phyloP scores from a whole-genome alignment of 2,888 invertebrate genomes.

The Trichogramma dendrolimi region DNA sequence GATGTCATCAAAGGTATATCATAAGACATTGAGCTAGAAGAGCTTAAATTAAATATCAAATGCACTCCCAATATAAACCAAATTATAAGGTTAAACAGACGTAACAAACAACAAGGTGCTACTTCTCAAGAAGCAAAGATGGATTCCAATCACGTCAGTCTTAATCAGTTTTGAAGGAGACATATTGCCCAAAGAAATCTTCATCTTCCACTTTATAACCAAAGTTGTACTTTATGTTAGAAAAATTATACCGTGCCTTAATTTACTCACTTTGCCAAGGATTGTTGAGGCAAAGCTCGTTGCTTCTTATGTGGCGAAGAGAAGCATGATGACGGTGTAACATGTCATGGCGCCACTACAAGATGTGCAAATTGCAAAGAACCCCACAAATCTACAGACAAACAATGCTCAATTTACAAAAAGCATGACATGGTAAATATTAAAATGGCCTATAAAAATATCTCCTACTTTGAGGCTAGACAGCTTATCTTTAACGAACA shows the following conservation, averaged over 20 bases:
- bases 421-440: constrained; percentile 11
- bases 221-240: constrained; percentile 2
- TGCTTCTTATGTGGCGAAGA: constrained; percentile 1
- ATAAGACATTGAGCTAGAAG: background rate
- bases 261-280: constrained; percentile 9
- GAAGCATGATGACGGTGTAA: background rate
- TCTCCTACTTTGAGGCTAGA: constrained; percentile 17
- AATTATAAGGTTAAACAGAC: background rate
- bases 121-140: too few species aligned
- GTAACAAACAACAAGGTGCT: background rate
- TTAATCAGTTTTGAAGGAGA: background rate
- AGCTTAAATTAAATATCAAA: background rate
- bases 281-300: background rate
- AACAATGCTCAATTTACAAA: constrained; percentile 2
- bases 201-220: background rate
- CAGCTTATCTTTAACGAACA: background rate
- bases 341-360: constrained; percentile 3
- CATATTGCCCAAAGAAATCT: background rate
- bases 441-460: constrained; percentile 20
- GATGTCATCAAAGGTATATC: constrained; percentile 1
- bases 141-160: constrained; percentile 1
- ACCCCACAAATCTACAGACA: constrained; percentile 6
- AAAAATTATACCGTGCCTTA: background rate
- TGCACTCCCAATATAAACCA: background rate
- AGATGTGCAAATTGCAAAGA: constrained; percentile 18